phyloP scores from a whole-genome alignment of 2,888 invertebrate genomes.

The Lapara coniferarum region DNA sequence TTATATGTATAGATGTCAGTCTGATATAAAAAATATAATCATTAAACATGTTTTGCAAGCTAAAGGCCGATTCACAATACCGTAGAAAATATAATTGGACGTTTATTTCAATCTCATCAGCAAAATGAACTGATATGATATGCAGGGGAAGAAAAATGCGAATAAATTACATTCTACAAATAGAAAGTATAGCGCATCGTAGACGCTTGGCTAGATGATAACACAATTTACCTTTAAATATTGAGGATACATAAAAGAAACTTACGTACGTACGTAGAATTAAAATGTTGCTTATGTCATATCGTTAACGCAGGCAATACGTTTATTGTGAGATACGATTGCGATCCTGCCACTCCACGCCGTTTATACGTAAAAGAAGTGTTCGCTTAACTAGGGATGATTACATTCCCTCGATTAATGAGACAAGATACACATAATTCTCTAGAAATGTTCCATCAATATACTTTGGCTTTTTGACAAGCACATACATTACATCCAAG shows the following conservation, averaged over 20 bases:
- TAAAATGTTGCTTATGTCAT: slow-evolving; percentile 24
- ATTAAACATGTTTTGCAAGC: too few relatives aligned
- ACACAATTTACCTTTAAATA: slow-evolving; percentile 22
- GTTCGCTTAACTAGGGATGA: slow-evolving; percentile 21
- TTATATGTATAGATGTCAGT: too few relatives aligned
- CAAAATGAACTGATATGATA: background rate
- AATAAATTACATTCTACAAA: slow-evolving; percentile 1
- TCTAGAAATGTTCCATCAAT: slow-evolving; percentile 16
- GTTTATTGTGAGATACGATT: slow-evolving; percentile 19
- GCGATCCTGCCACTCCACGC: slow-evolving; percentile 6
- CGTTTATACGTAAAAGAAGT: slow-evolving; percentile 15
- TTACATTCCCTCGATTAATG: slow-evolving; percentile 19
- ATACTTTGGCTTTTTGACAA: slow-evolving; percentile 11
- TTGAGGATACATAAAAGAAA: slow-evolving; percentile 19
- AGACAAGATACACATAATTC: slow-evolving; percentile 20
- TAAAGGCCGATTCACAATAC: too few relatives aligned
- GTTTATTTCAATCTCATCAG: too few relatives aligned
- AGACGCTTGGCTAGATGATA: background rate
- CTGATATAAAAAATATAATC: too few relatives aligned
- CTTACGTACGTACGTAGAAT: slow-evolving; percentile 15
- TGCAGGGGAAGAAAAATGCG: background rate
- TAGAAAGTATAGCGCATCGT: background rate
- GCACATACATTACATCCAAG: slow-evolving; percentile 1
- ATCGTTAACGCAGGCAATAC: slow-evolving; percentile 21
- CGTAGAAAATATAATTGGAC: too few relatives aligned